Percentiles rank a stretch among this genome's conserved stretches.
phyloP scores from a whole-genome alignment of 2,113 vertebrate genomes.

The Epinephelus fuscoguttatus region DNA sequence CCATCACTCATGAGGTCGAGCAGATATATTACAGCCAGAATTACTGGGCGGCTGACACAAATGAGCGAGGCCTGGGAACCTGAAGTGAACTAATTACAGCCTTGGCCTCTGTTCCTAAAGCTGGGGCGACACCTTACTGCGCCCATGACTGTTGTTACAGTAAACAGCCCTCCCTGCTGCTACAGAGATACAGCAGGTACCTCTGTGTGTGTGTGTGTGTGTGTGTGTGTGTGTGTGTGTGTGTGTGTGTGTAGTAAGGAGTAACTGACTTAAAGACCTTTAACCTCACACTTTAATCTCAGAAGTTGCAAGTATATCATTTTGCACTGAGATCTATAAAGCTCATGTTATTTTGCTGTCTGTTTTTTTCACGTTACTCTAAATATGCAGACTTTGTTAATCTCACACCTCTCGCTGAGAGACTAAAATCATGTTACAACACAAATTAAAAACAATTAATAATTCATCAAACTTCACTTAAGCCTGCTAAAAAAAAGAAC shows the following conservation, averaged over 20 bases:
- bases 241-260: not conserved
- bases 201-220: not conserved
- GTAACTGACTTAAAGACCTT: conserved; percentile 17
- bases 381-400: not conserved
- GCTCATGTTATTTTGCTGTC: not conserved
- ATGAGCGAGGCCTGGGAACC: conserved; percentile 80
- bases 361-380: not conserved
- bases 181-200: too few species aligned
- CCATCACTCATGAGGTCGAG: conserved; percentile 66
- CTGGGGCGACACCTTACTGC: conserved; percentile 70
- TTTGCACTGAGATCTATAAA: not conserved
- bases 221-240: conserved; percentile 5
- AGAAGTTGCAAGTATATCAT: conserved; percentile 3
- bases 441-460: not conserved
- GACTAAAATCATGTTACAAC: conserved; percentile 4
- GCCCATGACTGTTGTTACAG: conserved; percentile 47
- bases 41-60: conserved; percentile 84
- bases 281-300: not conserved
- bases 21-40: conserved; percentile 81
- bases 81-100: conserved; percentile 83
- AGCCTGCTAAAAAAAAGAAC: not conserved
- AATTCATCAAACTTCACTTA: conserved; percentile 22
- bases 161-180: conserved; percentile 4
- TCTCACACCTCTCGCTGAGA: not conserved
- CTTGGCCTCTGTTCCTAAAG: conserved; percentile 72